Base-by-base conservation (phyloP, 2,888 invertebrate genomes). In the Dryococelus australis region DNA sequence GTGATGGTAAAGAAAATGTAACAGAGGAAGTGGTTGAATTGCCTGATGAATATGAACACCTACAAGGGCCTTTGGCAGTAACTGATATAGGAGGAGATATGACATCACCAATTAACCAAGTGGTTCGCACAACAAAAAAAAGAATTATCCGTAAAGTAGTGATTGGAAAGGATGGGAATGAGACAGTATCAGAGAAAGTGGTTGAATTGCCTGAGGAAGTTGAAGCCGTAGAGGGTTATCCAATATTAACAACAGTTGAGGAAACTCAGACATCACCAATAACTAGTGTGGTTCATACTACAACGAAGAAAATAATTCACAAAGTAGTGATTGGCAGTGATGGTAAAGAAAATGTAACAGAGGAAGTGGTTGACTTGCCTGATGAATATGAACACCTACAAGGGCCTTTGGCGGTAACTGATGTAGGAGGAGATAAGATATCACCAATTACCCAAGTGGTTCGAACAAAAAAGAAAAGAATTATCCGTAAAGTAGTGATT, bases 1-100 rank as follows among this genome's bases (percentile, higher is more conserved):
- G 97, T 87, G 96, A 97, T 91, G 97, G 97, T 0, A 96, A 96
- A 92, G 97, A 97, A 92, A 96, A 96, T 88, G 94, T 97, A 0
- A 96, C 96, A 12, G 97, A 97, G 92, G 97, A 97, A 93, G 92
- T 97, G 0, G 94, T 97, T 84, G 97, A 97, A 91, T 97, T 97
- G 92, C 97, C 97, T 0, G 97, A 96, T 91, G 95, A 95, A 91
- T 93, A 96, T 51, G 51, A 51, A 16, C 12, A 51, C 20, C 2
- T 51, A 51, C 4, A 51, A 51, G 51, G 51, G 13, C 20, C 2
- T 51, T 20, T 20, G 2, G 8, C 20, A 2, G 51, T 51, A 51
- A 4, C 51, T 16, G 20, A 12, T 51, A 8, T 51, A 2, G 13
- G 20, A 8, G 96, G 27, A 27, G 27, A 12, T 28, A 10, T 5